Evolutionary conservation across 2,888 invertebrate species (phyloP).

Genomic region (Diaperis boleti): DNA sequence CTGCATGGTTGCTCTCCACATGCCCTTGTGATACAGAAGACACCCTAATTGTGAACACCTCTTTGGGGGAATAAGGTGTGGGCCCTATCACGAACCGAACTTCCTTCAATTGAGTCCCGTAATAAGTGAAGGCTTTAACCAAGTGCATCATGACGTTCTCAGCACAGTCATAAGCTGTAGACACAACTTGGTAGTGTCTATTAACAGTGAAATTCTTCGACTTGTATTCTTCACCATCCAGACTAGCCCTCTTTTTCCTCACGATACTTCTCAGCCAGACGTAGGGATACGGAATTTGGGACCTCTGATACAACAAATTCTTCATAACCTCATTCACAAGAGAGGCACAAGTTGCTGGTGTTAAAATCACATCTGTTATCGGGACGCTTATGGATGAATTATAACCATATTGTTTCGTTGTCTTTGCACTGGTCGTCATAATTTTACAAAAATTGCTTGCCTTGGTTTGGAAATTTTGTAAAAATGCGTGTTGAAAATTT

Average conservation of each 20-base stretch:
- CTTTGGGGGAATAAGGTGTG: conserved; percentile 56
- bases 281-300: conserved; percentile 65
- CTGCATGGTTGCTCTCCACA: conserved; percentile 57
- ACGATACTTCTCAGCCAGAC: conserved; percentile 57
- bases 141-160: conserved; percentile 56
- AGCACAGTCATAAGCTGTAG: conserved; percentile 56
- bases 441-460: too few species aligned
- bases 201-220: conserved; percentile 52
- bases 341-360: conserved; percentile 71
- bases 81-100: conserved; percentile 58
- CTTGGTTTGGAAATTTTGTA: too few species aligned
- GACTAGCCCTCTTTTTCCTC: conserved; percentile 52
- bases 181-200: conserved; percentile 55
- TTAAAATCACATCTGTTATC: conserved; percentile 66
- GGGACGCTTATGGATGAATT: background rate
- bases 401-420: background rate
- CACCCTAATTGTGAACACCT: conserved; percentile 56
- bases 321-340: conserved; percentile 71
- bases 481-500: too few species aligned
- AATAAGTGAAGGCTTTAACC: conserved; percentile 52
- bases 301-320: conserved; percentile 70
- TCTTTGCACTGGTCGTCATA: background rate
- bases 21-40: conserved; percentile 53
- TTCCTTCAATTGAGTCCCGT: conserved; percentile 52
- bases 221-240: conserved; percentile 23